Base-by-base conservation (phyloP, 1,140 invertebrate species). In the Brachionus koreanus region DNA sequence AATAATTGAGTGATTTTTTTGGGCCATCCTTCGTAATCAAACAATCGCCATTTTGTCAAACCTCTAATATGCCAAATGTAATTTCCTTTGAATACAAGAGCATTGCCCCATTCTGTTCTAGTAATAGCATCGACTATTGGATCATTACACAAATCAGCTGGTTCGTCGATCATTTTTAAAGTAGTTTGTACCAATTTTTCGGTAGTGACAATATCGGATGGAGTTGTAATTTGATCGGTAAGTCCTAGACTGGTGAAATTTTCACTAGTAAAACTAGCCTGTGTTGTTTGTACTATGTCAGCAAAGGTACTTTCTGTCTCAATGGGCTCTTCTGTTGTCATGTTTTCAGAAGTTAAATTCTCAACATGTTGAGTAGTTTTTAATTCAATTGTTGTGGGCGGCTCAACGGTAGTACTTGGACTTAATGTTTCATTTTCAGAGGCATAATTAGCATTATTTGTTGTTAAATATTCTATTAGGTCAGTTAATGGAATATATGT, bases 1-100 rank as follows among this genome's bases (percentile, higher is more conserved):
- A 79, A 79, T 12, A 79, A n/a, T 19, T 39, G 6, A 3, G 76
- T 12, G 13, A 79, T 79, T 79, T 79, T 79, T 61, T 79, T 79
- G 10, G 76, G 76, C 76, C 76, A 79, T 39, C 76, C 76, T 39
- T 79, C 76, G 35, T 79, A 79, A 79, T 79, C 76, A 79, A 79
- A 79, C 33, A 79, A 79, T 61, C 76, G 10, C 76, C 76, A 79
- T 35, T 79, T 79, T 12, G 76, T 79, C 19, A 79, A 43, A 29
- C 76, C 76, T 79, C 76, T 57, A 16, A 79, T 79, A 43, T 79
- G 76, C 76, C 76, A 79, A 9, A 79, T 79, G 57, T 35, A 79
- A 13, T 79, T 61, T 39, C 76, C 76, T 79, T 79, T 79, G 33
- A 79, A 79, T 4, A 79, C 39, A 12, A 79, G 33, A 19, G 76